Base-by-base conservation (phyloP, 2,797 vertebrate species). In the Lerista edwardsae region DNA sequence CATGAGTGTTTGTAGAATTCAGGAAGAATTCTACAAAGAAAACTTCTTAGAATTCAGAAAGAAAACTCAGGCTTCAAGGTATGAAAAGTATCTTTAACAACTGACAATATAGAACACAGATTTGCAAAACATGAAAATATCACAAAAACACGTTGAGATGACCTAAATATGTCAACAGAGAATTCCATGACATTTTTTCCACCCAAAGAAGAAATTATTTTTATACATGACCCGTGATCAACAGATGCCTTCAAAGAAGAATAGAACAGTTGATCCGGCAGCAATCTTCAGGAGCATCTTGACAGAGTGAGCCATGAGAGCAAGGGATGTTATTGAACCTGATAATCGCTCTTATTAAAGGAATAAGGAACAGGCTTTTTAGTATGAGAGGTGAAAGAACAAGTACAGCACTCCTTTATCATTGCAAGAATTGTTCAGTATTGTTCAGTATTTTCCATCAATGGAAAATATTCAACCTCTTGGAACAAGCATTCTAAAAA, bases 121-220 rank as follows among this genome's bases (percentile, higher is more conserved):
- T 0, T 7, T 88, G 71, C 3, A 90, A 75, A 51, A 51, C 85
- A 64, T 69, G 59, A 91, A n/a, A 83, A 80, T 81, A 84, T 19
- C 55, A 23, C 79, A 75, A 67, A 67, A 83, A 59, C 5, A 36
- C 65, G 7, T 27, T 59, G 31, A 85, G 14, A 39, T 88, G 84
- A 89, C 88, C 92, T 76, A 89, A 88, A 90, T 91, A 88, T 77
- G 88, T 25, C 88, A 89, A 47, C 5, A 68, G 78, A 87, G 34
- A 14, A 12, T 83, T 84, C n/a, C 31, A 73, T 0, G 0, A 67
- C 4, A 51, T 2, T 72, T 72, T 29, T 12, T 25, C 51, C 79
- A n/a, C 87, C 87, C 78, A 39, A 80, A 75, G 81, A 78, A 57
- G 4, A 75, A 31, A 83, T 83, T 74, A 87, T 81, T 87, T 89